Base-by-base conservation (phyloP, 1,140 invertebrate species). In the Pseudomyrmex sp. region DNA sequence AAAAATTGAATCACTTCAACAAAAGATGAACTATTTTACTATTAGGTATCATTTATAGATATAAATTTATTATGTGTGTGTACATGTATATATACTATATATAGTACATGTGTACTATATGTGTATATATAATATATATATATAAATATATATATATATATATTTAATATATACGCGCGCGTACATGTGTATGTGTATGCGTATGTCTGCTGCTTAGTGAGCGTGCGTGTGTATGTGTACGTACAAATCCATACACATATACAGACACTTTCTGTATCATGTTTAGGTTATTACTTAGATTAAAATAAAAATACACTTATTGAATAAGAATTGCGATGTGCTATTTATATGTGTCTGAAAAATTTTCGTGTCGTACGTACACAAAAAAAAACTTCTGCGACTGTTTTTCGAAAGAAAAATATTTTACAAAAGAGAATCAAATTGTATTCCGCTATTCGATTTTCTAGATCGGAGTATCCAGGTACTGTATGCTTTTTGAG, bases 21-120 rank as follows among this genome's bases (percentile, higher is more conserved):
- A 86, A 65, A 80, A 83, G 82, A 90, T 88, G 61, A 52, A 86
- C 82, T 90, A 90, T 90, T 90, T 90, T 90, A 90, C 77, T 90
- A 90, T 85, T 90, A 90, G 82, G 86, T 66, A 84, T 77, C 23
- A 74, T 86, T 83, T 35, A 35, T 89, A 89, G 62, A 70, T 82
- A 56, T 83, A 80, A 63, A 84, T 82, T 82, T 85, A 85, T 77
- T 66, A 86, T 58, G 70, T 74, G 76, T 83, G 73, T 12, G 58
- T 56, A 83, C 59, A 69, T 66, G 4, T 20, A 46, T 76, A n/a
- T 61, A 48, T 63, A 61, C 35, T 69, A 59, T 35, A 58, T 50
- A 12, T 68, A 13, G 35, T 18, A 46, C 23, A 54, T 79, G 26
- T 73, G 2, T 46, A 62, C 35, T 18, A 46, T 46, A 62, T 84